Conservation (phyloP, 2,113 vertebrate genomes). For the Cisticola juncidis region DNA sequence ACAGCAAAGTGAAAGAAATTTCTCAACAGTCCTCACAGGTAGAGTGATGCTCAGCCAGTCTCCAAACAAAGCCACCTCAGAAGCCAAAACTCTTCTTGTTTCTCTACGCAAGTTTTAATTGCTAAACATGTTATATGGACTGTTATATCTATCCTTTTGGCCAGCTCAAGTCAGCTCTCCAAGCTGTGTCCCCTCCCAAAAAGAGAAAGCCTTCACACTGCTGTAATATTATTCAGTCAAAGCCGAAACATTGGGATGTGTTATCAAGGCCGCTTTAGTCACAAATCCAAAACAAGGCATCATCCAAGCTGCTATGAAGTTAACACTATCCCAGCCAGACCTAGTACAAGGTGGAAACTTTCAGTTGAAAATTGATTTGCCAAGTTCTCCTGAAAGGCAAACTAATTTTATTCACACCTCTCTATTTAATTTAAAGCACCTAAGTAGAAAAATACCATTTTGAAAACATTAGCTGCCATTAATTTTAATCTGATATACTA, state of each 20-base stretch:
- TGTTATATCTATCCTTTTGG: neutral
- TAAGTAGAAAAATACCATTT: neutral
- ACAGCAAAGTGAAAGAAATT: neutral
- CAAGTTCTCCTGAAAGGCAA: neutral
- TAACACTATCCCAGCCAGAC: neutral
- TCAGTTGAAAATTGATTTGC: neutral
- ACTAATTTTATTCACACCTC: neutral
- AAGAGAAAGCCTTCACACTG: neutral
- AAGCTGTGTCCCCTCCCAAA: neutral
- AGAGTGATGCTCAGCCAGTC: neutral
- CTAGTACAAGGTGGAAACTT: neutral
- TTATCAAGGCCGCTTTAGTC: neutral
- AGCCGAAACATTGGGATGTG: neutral
- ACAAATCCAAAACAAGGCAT: neutral
- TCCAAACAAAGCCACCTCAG: neutral
- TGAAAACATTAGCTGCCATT: neutral
- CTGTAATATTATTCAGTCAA: neutral
- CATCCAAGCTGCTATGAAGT: neutral
- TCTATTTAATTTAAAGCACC: neutral
- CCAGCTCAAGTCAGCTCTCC: neutral
- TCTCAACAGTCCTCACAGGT: neutral
- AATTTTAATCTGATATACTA: neutral
- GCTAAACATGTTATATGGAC: rapidly evolving
- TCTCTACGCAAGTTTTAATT: neutral
- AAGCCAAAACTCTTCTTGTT: neutral